Evolutionary conservation across 2,797 vertebrate species (phyloP).

Genomic region (Molossus alvarezi): DNA sequence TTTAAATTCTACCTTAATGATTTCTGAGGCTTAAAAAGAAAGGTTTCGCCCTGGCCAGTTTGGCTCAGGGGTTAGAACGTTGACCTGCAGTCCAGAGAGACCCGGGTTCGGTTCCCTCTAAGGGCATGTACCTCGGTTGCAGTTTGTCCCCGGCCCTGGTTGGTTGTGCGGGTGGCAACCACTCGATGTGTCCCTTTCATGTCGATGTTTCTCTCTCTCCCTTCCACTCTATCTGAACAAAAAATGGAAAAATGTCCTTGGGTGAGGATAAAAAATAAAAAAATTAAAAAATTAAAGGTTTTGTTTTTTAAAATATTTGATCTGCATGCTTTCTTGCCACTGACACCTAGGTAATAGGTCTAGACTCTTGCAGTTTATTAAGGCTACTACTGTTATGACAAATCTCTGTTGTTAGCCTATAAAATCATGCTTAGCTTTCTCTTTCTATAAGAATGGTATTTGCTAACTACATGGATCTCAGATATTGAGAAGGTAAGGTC

Average conservation of each 20-base stretch:
- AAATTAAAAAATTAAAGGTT: background rate
- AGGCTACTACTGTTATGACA: background rate
- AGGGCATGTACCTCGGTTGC: too few species aligned
- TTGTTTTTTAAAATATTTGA: slow-evolving; percentile 23
- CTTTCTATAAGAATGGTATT: background rate
- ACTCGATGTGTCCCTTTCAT: too few species aligned
- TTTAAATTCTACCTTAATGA: background rate
- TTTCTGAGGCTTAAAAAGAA: background rate
- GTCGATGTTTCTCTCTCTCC: too few species aligned
- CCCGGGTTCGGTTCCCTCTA: too few species aligned
- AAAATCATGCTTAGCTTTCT: background rate
- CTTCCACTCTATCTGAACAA: too few species aligned
- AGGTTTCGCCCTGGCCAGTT: too few species aligned
- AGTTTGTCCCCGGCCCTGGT: too few species aligned
- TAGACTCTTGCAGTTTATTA: background rate
- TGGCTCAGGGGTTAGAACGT: too few species aligned
- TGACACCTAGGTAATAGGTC: background rate
- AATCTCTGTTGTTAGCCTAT: background rate
- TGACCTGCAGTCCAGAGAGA: too few species aligned
- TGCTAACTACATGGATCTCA: background rate
- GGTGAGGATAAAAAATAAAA: too few species aligned
- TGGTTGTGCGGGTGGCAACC: too few species aligned
- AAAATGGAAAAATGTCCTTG: too few species aligned
- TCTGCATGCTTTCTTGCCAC: background rate
- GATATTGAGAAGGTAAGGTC: background rate